Conservation (phyloP, 2,113 vertebrate genomes). For the Ursus arctos region DNA sequence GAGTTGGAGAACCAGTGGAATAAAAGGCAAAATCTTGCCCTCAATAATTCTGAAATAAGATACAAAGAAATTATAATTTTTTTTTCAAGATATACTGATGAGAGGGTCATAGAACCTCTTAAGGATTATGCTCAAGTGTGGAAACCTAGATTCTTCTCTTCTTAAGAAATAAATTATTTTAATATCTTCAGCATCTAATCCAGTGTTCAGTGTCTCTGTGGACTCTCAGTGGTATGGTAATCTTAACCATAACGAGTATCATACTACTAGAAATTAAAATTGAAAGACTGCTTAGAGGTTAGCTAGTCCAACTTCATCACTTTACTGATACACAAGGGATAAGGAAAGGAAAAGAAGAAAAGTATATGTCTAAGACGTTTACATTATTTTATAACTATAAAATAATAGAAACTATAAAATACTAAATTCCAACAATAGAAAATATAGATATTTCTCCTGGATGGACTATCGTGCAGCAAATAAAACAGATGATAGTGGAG, state of each 20-base stretch:
- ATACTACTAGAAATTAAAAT: background rate
- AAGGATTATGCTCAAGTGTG: background rate
- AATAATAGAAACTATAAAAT: constrained; percentile 15
- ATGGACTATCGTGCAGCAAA: background rate
- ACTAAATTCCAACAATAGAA: background rate
- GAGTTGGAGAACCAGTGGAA: background rate
- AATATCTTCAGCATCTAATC: background rate
- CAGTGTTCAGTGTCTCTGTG: background rate
- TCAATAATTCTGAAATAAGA: background rate
- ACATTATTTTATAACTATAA: background rate
- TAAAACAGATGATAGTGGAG: background rate
- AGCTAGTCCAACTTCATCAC: background rate
- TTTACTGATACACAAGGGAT: background rate
- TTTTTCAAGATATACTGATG: background rate
- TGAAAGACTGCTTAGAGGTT: background rate
- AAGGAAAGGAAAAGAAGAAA: constrained; percentile 6
- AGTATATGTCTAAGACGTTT: background rate
- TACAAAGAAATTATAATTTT: background rate
- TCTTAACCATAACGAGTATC: background rate
- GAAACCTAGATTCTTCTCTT: background rate
- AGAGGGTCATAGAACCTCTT: background rate
- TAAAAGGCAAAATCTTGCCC: background rate
- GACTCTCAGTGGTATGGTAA: background rate
- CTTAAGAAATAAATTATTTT: background rate
- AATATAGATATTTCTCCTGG: background rate